Evolutionary conservation across 1,140 invertebrate species (phyloP), one percentile per base, ranked within the genome.

Genomic region (Scaptomyza pallida): DNA sequence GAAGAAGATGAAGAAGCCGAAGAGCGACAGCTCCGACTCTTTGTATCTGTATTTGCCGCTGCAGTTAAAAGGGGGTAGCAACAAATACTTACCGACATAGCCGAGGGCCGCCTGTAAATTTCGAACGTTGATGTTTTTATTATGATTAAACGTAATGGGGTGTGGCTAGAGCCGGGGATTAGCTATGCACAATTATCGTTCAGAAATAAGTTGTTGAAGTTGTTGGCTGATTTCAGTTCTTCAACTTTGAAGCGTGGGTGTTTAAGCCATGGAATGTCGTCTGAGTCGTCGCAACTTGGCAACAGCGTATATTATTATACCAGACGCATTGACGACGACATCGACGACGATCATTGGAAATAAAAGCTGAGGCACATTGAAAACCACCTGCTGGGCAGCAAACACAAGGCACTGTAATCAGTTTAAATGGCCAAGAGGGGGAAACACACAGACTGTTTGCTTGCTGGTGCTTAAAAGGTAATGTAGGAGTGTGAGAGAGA

Each of bases 101-200:
- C 64, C 57, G 62, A 75, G 78, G 82, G 81, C 70, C 47, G 48
- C 62, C 78, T 64, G 82, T 86, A 88, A 88, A 88, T 82, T 82
- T 70, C 55, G 61, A 60, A 75, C 67, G 82, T 72, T 86, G 81
- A 86, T 86, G 81, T 86, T 86, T 86, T 86, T 86, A 86, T 86
- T 86, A 86, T 82, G 78, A 82, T 88, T 86, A 82, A 55, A 75
- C 65, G 64, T 75, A 88, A 88, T 73, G 52, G 45, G 71, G 37
- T 40, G 54, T 57, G 50, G 75, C 76, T 63, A 68, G 5, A 6
- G 79, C 64, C 8, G 81, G 62, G 69, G 73, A 85, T 85, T 88
- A 81, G 68, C 60, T 72, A 77, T 56, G 64, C 60, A 86, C 73
- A 81, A 85, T 77, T 77, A 77, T 56, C 13, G 62, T n/a, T 43